Base-by-base conservation (phyloP, 1,140 invertebrate genomes). In the Choristoneura fumiferana region DNA sequence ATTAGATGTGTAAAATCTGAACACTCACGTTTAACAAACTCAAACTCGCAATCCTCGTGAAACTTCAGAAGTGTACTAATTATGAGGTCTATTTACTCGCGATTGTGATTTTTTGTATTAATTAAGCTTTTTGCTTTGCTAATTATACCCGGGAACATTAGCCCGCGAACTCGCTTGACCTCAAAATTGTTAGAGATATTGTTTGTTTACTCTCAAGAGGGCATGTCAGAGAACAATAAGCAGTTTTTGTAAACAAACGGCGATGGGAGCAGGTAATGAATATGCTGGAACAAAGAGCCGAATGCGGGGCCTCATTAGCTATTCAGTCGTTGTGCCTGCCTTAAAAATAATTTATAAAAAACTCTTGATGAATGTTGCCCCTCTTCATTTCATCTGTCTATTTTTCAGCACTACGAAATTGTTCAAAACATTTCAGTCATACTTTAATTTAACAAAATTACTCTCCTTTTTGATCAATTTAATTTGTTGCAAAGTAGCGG, bases 141-240 rank as follows among this genome's bases (percentile, higher is more conserved):
- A 74, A 73, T 76, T 75, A 74, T 68, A 58, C 69, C 58, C 29
- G 49, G 69, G 63, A 72, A 80, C 71, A 71, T 78, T 76, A 67
- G 55, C 67, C 54, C 69, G 65, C 57, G 66, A 71, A 73, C 83
- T 81, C 76, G 67, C 67, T 78, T 81, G 78, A 84, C 78, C 79
- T 77, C 75, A 78, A 80, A 84, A 82, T 79, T 76, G 71, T 79
- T 76, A 73, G 65, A 80, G 69, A 81, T 80, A 84, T 81, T 81
- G 81, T 84, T 80, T 80, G 73, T 81, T 76, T 76, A 69, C 69
- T 62, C 70, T 76, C 56, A 59, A 81, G 78, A 71, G 76, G 60
- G 60, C 64, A 56, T 58, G 68, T 57, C 40, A 62, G 65, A 66
- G 54, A 79, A 82, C 80, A 84, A 84, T 69, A 57, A 79, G 74